Base-by-base conservation (phyloP, 2,888 invertebrate genomes). In the Acleris holmiana region DNA sequence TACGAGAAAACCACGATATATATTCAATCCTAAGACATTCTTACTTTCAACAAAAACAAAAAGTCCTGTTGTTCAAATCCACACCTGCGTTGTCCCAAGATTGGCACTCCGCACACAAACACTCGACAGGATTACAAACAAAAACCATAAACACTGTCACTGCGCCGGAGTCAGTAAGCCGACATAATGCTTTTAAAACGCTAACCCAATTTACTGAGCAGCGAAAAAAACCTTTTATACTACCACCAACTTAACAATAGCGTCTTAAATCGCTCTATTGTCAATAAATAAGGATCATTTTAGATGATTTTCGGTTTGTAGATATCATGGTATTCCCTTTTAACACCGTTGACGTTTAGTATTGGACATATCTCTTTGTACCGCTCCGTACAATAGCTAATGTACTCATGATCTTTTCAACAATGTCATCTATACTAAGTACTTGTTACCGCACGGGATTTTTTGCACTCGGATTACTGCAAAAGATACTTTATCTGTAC, bases 381-480 rank as follows among this genome's bases (percentile, higher is more conserved):
- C 68, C 54, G 55, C 18, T 61, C 59, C 61, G 69, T 76, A 91
- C 89, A 91, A 91, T 79, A 76, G 85, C 89, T 91, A 91, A 91
- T 91, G 84, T 76, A 88, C 89, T 91, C 90, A 86, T 88, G 88
- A 86, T 86, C 87, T 83, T 89, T 89, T 89, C 88, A 91, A 85
- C 89, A 83, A 80, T 87, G 86, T 87, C 86, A 91, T 88, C 85
- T 81, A 80, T 85, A 87, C 89, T 89, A 89, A 89, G 90, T 90
- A 90, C 90, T 82, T 71, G 54, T 66, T 72, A 70, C 57, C 47
- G 66, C 75, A 71, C 71, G 69, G 49, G 69, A 57, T 61, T 55
- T 64, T 68, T 67, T 61, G 47, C 58, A 61, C 54, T 51, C 18
- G 15, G 13, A 23, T 10, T 61, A 35, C 17, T 5, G 1, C 35